Percentiles rank a stretch among this genome's conserved stretches.
Conservation (phyloP, 1,140 invertebrate species). For the Apis cerana region DNA sequence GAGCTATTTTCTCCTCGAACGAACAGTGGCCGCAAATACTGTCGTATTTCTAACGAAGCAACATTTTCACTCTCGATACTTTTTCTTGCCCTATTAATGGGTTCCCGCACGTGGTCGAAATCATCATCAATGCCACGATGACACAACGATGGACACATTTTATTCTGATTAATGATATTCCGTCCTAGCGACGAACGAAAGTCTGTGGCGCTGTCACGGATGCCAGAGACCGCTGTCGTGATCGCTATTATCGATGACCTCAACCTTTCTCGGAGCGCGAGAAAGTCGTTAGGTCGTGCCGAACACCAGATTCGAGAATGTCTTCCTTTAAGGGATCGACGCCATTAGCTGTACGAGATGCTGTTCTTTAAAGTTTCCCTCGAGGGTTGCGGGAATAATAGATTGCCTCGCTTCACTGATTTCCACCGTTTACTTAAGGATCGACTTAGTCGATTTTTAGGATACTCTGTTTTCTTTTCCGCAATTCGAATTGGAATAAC, state of each 20-base stretch:
- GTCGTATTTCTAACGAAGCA: neutral
- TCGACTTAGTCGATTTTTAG: conserved; percentile 21
- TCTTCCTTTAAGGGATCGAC: conserved; percentile 46
- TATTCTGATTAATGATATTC: conserved; percentile 43
- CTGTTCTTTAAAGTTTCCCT: conserved; percentile 40
- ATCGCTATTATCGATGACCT: conserved; percentile 33
- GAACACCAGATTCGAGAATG: conserved; percentile 23
- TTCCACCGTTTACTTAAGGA: conserved; percentile 34
- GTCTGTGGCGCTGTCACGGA: conserved; percentile 3
- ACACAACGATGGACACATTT: neutral
- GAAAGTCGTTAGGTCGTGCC: conserved; percentile 39
- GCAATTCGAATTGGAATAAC: neutral
- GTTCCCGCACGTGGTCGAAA: conserved; percentile 13
- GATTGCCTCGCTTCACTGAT: conserved; percentile 35
- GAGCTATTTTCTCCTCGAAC: neutral
- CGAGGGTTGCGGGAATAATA: conserved; percentile 33
- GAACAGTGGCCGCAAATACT: neutral
- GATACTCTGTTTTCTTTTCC: neutral
- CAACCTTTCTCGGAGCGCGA: conserved; percentile 18
- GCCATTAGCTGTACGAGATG: conserved; percentile 38
- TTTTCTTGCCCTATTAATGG: conserved; percentile 23
- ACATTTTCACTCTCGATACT: neutral
- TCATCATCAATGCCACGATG: neutral
- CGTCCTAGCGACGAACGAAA: neutral
- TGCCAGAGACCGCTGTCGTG: neutral